Evolutionary conservation across 2,888 invertebrate genomes (phyloP), one percentile per base, ranked within the genome.

Genomic region (Nezara viridula): DNA sequence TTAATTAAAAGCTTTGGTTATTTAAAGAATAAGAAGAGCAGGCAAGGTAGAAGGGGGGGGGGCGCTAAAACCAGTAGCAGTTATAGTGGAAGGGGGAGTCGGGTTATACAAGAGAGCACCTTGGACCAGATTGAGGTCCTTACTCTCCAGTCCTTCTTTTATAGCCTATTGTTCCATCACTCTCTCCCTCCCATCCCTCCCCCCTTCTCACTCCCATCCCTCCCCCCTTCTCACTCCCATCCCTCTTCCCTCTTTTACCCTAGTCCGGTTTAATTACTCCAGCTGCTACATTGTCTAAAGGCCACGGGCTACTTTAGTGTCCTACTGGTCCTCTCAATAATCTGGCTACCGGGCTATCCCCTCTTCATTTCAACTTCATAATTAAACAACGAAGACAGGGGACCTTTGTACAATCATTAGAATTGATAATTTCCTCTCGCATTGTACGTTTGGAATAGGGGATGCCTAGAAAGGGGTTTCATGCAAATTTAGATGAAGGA

Each of bases 251-350:
- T 47, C 44, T 44, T 12, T 12, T 37, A n/a, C 44, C 81, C 44
- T 47, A 47, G 81, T n/a, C 44, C 44, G 40, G 44, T 81, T 81
- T 81, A 81, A 81, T 44, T 81, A 81, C 81, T n/a, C 44, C 81
- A 73, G 66, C 66, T 73, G 66, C 19, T 37, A 73, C 32, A 37
- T 73, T 81, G 81, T 81, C 44, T 81, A 47, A 81, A 40, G 60
- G 60, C 60, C 9, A 60, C n/a, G 32, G 66, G 66, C 37, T 73
- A 19, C 66, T 73, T 73, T 60, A 32, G 60, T 32, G 60, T 73
- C 66, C 66, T 37, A 19, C 66, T 7, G 2, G 32, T 37, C 37
- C 66, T 19, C 37, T 73, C 66, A 21, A 73, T 73, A 37, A 16
- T 73, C 19, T 60, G 5, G 27, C 60, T 37, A 32, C 60, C 32